These are phyloP conservation scores for Aricia agestis DNA, from an alignment of 1,140 invertebrate species.

Conservation along the genomic window DNA sequence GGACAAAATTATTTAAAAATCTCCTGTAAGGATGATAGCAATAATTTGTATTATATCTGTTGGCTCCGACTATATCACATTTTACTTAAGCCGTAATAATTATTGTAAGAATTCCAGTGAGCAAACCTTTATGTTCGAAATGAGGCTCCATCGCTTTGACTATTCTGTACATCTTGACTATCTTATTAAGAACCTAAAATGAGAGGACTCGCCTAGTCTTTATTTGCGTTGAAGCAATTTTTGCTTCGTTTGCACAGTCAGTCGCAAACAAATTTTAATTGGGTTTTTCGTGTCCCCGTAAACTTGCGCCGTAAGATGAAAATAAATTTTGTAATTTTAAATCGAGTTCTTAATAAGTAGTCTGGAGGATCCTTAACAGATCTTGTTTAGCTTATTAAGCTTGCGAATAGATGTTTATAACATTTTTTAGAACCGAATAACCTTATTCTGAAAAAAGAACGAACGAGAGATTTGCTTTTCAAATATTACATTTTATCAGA, in stretches of 20 bases:
- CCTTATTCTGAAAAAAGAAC: not conserved
- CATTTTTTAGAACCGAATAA: not conserved
- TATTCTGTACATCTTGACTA: slow-evolving; percentile 63
- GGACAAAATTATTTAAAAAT: no score
- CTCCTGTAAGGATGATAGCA: no score
- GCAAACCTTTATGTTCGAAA: slow-evolving; percentile 2
- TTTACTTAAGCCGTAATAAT: no score
- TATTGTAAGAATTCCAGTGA: not conserved
- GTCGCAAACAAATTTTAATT: slow-evolving; percentile 73
- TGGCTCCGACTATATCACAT: no score
- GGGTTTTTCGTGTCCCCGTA: slow-evolving; percentile 62
- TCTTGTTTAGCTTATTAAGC: not conserved
- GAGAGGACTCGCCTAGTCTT: slow-evolving; percentile 64
- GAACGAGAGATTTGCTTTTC: not conserved
- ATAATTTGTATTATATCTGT: no score
- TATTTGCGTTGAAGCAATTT: slow-evolving; percentile 67
- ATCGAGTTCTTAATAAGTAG: slow-evolving; percentile 22
- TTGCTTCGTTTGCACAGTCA: slow-evolving; percentile 61
- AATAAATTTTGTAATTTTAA: slow-evolving; percentile 30
- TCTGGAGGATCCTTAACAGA: slow-evolving; percentile 17
- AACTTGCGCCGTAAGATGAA: slow-evolving; percentile 47
- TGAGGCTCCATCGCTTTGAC: slow-evolving; percentile 49
- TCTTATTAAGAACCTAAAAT: slow-evolving; percentile 71
- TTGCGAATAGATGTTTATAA: not conserved
- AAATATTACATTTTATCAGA: not conserved